Conservation (phyloP, 2,888 invertebrate species). For the Platycnemis pennipes region DNA sequence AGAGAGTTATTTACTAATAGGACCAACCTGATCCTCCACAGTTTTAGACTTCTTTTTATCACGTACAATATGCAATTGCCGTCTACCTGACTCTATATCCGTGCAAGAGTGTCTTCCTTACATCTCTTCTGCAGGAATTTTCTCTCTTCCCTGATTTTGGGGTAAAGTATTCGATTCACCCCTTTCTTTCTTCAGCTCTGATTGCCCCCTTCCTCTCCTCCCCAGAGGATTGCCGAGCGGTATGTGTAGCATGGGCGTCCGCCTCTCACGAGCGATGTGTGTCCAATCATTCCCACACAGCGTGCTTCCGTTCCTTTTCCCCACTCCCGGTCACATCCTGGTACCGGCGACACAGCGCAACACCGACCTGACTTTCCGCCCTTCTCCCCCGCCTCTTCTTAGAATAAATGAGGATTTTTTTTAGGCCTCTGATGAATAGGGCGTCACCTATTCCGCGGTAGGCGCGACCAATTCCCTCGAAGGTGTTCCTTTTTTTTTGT, state of each 20-base stretch:
- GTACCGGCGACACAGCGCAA: conserved; percentile 18
- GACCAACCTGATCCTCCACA: too few species aligned
- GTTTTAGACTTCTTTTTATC: too few species aligned
- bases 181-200: background rate
- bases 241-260: too few species aligned
- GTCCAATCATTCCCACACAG: conserved; percentile 35
- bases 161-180: background rate
- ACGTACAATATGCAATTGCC: too few species aligned
- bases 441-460: background rate
- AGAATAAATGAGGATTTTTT: too few species aligned
- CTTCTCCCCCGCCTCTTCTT: too few species aligned
- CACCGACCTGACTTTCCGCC: background rate
- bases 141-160: background rate
- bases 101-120: background rate
- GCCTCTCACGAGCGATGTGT: background rate
- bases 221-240: background rate
- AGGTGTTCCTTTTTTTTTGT: background rate
- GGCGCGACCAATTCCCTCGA: conserved; percentile 21
- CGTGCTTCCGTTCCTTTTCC: conserved; percentile 54
- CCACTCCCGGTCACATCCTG: conserved; percentile 50
- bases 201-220: background rate
- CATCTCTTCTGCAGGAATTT: background rate
- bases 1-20: too few species aligned
- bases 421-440: background rate
- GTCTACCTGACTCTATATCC: background rate